Evolutionary conservation across 37 sponge, comb jelly and placozoan species (phyloP).

Genomic region (Spongilla lacustris): DNA sequence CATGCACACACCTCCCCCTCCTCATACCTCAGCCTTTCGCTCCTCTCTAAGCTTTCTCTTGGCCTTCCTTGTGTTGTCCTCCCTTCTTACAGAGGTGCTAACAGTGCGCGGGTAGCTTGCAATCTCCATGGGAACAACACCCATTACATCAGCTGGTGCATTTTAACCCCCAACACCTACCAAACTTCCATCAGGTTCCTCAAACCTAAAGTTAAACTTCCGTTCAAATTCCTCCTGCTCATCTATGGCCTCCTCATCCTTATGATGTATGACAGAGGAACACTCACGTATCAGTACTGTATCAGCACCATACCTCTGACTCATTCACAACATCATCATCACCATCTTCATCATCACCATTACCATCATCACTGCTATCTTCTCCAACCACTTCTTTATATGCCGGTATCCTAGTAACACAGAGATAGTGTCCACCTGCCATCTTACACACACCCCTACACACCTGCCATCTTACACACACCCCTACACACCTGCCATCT

Average conservation of each 20-base stretch:
- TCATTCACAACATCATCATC: background rate
- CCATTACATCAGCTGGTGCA: background rate
- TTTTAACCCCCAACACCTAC: background rate
- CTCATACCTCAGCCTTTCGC: background rate
- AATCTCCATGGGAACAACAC: constrained; percentile 49
- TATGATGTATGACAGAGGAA: background rate
- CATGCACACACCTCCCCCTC: background rate
- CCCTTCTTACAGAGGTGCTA: constrained; percentile 75
- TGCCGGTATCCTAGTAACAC: constrained; percentile 32
- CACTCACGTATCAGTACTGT: no score
- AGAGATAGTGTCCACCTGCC: no score
- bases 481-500: background rate
- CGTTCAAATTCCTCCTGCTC: constrained; percentile 91
- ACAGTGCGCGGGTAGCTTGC: constrained; percentile 77
- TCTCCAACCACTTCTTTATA: constrained; percentile 56
- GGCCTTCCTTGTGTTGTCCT: constrained; percentile 68
- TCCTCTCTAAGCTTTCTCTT: constrained; percentile 62
- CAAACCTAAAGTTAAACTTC: constrained; percentile 92
- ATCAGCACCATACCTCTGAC: background rate
- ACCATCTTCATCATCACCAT: background rate
- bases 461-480: constrained; percentile 55
- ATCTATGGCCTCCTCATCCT: constrained; percentile 86
- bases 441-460: background rate
- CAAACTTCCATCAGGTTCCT: constrained; percentile 73
- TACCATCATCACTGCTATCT: constrained; percentile 1